Evolutionary conservation across 2,888 invertebrate genomes (phyloP), one percentile per base, ranked within the genome.

Genomic region (Epiperipatus broadwayi): DNA sequence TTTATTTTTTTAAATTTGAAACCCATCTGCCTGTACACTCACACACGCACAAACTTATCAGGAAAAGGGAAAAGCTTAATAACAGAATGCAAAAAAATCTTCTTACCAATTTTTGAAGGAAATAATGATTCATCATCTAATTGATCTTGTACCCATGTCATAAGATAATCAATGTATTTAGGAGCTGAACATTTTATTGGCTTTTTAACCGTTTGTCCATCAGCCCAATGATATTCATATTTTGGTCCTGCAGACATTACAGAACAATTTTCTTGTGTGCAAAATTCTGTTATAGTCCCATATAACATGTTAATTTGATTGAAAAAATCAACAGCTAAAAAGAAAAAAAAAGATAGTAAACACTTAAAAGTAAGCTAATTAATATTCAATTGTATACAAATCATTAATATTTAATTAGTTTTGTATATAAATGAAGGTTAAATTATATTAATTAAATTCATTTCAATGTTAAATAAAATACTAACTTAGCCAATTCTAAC

Each of bases 231-330:
- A 64, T 99, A 97, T 65, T 97, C 95, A 58, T 95, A 93, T 65
- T 93, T 91, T 46, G 93, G 91, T 30, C 95, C 95, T 10, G 95
- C 95, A 7, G 89, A 91, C 95, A 99, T 95, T 50, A 95, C 89
- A 7, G 83, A 78, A 63, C 89, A 95, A 48, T 83, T 81, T 53
- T 89, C 84, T 60, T 91, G 89, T 3, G 91, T 89, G 60, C 97
- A 97, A 64, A 91, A 93, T 64, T 97, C 97, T n/a, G 93, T 93
- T 53, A 97, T 87, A 21, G 95, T 97, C 37, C 97, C 97, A 55
- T 95, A 97, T 46, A 97, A 66, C 95, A 97, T 97, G 64, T 93
- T 93, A 58, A 97, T 95, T 71, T 99, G 97, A 65, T 97, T 97
- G 66, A 95, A 97, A 64, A 97, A 97, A 65, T 97, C 97, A 46